Base-by-base conservation (phyloP, 1,140 invertebrate species). In the Mizuhopecten yessoensis region DNA sequence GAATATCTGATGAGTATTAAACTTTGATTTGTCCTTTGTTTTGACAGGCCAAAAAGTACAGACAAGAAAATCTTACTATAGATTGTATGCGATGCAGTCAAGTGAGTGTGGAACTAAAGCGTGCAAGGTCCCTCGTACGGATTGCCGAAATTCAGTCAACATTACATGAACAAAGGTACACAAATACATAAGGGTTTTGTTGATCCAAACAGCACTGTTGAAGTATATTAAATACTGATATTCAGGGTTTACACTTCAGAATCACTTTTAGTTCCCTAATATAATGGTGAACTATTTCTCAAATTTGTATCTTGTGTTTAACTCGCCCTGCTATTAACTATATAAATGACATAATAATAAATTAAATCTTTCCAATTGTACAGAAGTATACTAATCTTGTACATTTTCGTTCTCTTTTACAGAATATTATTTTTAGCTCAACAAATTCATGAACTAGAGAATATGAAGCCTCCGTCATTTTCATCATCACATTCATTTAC, bases 71-170 rank as follows among this genome's bases (percentile, higher is more conserved):
- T 93, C 98, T 98, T 96, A 97, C 97, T 91, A 97, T 98, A 96
- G 98, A 98, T 93, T 98, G 98, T 97, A 97, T 98, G 95, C 98
- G 98, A 95, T 98, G 98, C 97, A 99, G 99, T 93, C 98, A 98
- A 97, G 98, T 99, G 93, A 99, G 98, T 88, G 98, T 98, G 42
- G 99, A 99, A 96, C 97, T 99, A 91, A 99, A 99, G 97, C 98
- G 98, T 97, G 98, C 99, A 93, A 97, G 99, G 93, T 99, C 98
- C 93, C 97, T 99, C 95, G 99, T 99, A 93, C 97, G 99, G 95
- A 97, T 99, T 95, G 99, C 98, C 42, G 99, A 99, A 97, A 99
- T 99, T 96, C 98, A 99, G 97, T 98, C 99, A 90, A 99, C 99
- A 92, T 97, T 99, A 96, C 98, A 99, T 97, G 99, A 99, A 97